These are phyloP conservation scores for Mungos mungo DNA, from an alignment of 2,113 vertebrate species.

Conservation along the genomic window DNA sequence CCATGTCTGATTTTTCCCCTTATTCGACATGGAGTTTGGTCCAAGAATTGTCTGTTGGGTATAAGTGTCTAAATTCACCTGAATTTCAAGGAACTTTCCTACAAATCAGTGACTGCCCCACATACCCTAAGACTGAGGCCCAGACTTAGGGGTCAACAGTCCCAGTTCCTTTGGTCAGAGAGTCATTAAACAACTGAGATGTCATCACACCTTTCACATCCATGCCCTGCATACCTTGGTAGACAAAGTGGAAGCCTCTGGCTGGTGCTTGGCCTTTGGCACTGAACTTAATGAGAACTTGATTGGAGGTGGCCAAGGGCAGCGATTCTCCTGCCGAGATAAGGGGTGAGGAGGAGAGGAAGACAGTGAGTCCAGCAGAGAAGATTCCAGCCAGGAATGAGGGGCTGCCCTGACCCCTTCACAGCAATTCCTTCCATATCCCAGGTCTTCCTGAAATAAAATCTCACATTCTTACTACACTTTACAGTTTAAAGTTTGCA, in stretches of 20 bases:
- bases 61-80: not conserved
- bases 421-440: not conserved
- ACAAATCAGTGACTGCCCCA: not conserved
- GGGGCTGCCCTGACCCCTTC: not conserved
- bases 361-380: conserved; percentile 9
- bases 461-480: not conserved
- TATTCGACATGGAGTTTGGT: not conserved
- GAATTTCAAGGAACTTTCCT: not conserved
- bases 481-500: not conserved
- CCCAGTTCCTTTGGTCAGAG: not conserved
- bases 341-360: not conserved
- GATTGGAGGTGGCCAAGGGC: conserved; percentile 96
- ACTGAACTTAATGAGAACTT: conserved; percentile 96
- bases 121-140: not conserved
- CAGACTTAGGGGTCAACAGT: not conserved
- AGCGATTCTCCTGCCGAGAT: conserved; percentile 92
- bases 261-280: conserved; percentile 95
- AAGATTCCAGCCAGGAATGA: not conserved
- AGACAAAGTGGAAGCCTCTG: conserved; percentile 98
- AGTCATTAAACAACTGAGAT: not conserved
- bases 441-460: not conserved
- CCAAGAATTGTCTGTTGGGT: not conserved
- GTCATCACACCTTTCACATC: fast-evolving
- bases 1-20: not conserved
- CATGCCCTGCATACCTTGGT: conserved; percentile 91